A percentile compares a stretch with the other conserved stretches of the same genome.
Conservation (phyloP, 2,888 invertebrate species). For the Papilio elwesi region DNA sequence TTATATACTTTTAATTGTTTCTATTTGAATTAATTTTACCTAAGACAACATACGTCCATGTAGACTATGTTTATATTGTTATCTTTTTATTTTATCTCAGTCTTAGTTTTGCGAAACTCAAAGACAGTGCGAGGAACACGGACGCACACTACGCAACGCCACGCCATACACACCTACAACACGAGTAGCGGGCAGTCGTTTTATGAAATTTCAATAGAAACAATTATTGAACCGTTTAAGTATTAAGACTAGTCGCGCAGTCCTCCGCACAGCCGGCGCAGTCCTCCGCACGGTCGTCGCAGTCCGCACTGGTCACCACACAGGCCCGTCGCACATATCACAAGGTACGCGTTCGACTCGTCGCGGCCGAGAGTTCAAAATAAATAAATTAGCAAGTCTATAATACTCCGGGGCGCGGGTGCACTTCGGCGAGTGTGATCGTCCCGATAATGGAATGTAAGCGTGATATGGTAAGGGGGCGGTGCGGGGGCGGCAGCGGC, state of each 20-base stretch:
- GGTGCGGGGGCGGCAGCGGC: constrained; percentile 53
- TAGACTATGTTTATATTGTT: constrained; percentile 76
- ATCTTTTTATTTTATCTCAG: constrained; percentile 82
- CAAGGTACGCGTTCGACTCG: constrained; percentile 53
- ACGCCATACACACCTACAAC: constrained; percentile 58
- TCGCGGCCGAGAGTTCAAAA: constrained; percentile 63
- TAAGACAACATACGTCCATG: constrained; percentile 81
- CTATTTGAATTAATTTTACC: constrained; percentile 82
- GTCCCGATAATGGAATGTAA: constrained; percentile 83
- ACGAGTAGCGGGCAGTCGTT: constrained; percentile 61
- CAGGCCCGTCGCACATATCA: constrained; percentile 59
- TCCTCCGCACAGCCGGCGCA: constrained; percentile 47
- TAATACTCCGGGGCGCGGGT: constrained; percentile 75
- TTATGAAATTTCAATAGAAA: constrained; percentile 63
- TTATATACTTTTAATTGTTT: constrained; percentile 79
- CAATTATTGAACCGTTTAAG: constrained; percentile 66
- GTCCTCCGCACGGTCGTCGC: constrained; percentile 44
- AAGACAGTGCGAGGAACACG: constrained; percentile 75
- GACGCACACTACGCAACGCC: constrained; percentile 59
- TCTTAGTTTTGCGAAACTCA: constrained; percentile 82
- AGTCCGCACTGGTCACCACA: constrained; percentile 49
- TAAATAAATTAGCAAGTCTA: constrained; percentile 82
- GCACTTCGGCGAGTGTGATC: constrained; percentile 68
- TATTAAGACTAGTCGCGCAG: constrained; percentile 64
- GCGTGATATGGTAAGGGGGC: constrained; percentile 71